Percentiles rank a stretch among this genome's conserved stretches.
Evolutionary conservation across 30 jellyfish, hydroid and myxozoan genomes (phyloP).

Genomic region (Nemopilema nomurai): DNA sequence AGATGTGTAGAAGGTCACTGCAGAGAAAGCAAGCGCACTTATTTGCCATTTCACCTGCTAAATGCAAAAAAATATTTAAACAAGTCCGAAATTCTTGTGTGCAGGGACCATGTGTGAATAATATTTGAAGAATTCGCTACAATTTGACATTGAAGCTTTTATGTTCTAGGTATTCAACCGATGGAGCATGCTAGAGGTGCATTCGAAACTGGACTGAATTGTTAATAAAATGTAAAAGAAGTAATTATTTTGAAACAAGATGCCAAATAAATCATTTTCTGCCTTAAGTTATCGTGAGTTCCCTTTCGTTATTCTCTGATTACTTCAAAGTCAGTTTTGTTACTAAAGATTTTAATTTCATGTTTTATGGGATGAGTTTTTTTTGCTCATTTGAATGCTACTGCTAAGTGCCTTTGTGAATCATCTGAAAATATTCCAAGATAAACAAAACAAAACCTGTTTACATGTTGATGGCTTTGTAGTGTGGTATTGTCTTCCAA

Average conservation of each 20-base stretch:
- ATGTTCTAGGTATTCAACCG: not conserved
- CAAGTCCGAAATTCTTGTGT: no score
- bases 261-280: not conserved
- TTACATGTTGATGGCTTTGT: not conserved
- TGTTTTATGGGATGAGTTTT: no score
- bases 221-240: not conserved
- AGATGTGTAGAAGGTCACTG: no score
- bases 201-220: not conserved
- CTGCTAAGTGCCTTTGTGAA: no score
- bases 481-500: no score
- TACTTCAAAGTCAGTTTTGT: not conserved
- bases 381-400: no score
- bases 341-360: no score
- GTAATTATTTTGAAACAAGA: not conserved
- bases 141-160: not conserved
- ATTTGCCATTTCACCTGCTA: no score
- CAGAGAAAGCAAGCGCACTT: no score
- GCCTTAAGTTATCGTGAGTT: not conserved
- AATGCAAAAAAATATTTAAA: no score
- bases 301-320: not conserved
- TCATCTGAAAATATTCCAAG: not conserved
- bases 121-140: no score
- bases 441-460: not conserved
- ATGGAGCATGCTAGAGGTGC: not conserved
- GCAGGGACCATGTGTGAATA: no score